Evolutionary conservation across 1,140 invertebrate species (phyloP).

Genomic region (Brachionus calyciflorus): DNA sequence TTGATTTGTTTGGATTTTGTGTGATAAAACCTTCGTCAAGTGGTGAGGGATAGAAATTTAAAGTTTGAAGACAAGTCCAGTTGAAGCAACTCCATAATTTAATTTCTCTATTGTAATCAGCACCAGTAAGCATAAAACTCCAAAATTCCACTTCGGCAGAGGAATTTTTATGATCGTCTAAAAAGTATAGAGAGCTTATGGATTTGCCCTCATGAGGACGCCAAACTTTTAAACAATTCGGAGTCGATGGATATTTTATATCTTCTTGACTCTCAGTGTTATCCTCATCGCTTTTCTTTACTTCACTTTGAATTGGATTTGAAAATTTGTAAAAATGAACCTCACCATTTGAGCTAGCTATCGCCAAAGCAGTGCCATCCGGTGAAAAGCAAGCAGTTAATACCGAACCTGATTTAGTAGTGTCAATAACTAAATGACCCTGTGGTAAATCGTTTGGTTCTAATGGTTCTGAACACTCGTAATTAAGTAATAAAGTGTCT

Average conservation of each 20-base stretch:
- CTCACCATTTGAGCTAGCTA: constrained; percentile 78
- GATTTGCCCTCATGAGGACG: constrained; percentile 80
- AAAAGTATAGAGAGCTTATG: constrained; percentile 79
- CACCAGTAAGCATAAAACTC: constrained; percentile 87
- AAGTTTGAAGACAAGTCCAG: constrained; percentile 85
- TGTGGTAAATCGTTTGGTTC: neutral
- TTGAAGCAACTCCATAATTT: constrained; percentile 90
- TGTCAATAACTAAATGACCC: neutral
- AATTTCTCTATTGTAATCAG: constrained; percentile 80
- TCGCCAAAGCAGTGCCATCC: constrained; percentile 84
- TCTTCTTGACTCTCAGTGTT: constrained; percentile 57
- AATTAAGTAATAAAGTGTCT: neutral
- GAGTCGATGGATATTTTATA: constrained; percentile 29
- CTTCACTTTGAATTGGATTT: constrained; percentile 51
- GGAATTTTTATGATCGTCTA: constrained; percentile 81
- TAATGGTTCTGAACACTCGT: neutral
- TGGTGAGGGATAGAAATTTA: constrained; percentile 55
- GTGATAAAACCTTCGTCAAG: neutral
- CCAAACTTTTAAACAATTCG: constrained; percentile 80
- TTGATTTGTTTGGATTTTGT: neutral
- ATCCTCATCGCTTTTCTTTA: constrained; percentile 61
- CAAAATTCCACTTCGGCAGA: constrained; percentile 79
- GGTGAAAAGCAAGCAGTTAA: constrained; percentile 84
- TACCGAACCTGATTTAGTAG: constrained; percentile 65
- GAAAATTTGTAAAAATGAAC: constrained; percentile 84